phyloP scores from a whole-genome alignment of 2,888 invertebrate genomes.

The Cheilosia scutellata region DNA sequence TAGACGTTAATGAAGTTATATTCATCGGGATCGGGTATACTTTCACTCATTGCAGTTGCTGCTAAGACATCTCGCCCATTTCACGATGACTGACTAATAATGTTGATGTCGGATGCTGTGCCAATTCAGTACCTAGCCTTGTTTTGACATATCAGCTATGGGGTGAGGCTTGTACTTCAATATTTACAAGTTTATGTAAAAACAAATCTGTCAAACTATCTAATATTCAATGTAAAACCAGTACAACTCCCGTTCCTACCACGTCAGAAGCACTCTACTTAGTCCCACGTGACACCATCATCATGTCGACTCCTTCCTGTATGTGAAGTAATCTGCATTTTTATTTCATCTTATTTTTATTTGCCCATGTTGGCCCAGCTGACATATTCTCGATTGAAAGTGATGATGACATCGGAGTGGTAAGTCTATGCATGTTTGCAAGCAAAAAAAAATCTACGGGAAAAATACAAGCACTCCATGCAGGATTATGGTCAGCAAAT shows the following conservation, averaged over 20 bases:
- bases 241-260: background rate
- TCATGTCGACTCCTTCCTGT: too few relatives aligned
- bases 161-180: too few relatives aligned
- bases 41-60: too few relatives aligned
- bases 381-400: constrained; percentile 54
- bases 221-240: background rate
- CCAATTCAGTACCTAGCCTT: too few relatives aligned
- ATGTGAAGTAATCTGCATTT: constrained; percentile 6
- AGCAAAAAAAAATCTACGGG: constrained; percentile 2
- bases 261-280: background rate
- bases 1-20: too few relatives aligned
- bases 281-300: background rate
- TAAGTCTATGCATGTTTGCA: constrained; percentile 50
- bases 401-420: constrained; percentile 50
- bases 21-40: too few relatives aligned
- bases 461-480: constrained; percentile 12
- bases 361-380: constrained; percentile 48
- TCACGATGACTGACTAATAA: too few relatives aligned
- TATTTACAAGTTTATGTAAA: too few relatives aligned
- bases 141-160: too few relatives aligned
- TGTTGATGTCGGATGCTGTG: too few relatives aligned
- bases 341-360: constrained; percentile 45
- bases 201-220: background rate
- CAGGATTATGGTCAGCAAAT: constrained; percentile 14
- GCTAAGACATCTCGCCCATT: too few relatives aligned